A percentile compares a stretch with the other conserved stretches of the same genome.
phyloP scores from a whole-genome alignment of 1,140 invertebrate genomes.

The Heliothis virescens region DNA sequence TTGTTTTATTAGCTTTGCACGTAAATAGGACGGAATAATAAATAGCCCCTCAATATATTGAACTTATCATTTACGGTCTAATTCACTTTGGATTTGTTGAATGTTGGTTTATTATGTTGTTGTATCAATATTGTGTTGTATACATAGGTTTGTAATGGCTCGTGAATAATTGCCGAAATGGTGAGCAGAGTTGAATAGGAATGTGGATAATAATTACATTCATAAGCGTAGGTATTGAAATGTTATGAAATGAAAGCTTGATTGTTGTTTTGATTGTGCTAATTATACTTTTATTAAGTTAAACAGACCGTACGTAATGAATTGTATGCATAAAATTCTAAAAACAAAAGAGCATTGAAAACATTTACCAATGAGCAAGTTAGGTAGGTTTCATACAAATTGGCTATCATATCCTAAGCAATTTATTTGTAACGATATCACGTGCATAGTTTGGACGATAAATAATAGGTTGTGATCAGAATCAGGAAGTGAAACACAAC shows the following conservation, averaged over 20 bases:
- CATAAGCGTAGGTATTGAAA: conserved; percentile 16
- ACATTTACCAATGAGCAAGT: not conserved
- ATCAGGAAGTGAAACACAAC: conserved; percentile 34
- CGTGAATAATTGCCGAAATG: conserved; percentile 1
- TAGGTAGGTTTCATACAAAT: not conserved
- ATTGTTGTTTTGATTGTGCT: not conserved
- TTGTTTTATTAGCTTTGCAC: conserved; percentile 41
- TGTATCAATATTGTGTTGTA: conserved; percentile 33
- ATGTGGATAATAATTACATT: conserved; percentile 21
- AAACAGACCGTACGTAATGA: too few species aligned
- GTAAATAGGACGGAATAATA: conserved; percentile 42
- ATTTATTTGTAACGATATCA: conserved; percentile 7
- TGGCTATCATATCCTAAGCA: not conserved
- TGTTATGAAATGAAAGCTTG: conserved; percentile 12
- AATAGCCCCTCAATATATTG: conserved; percentile 38
- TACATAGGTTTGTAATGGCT: conserved; percentile 12
- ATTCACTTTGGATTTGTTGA: conserved; percentile 37
- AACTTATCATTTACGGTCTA: conserved; percentile 38
- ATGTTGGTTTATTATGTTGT: conserved; percentile 26
- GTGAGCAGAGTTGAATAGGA: not conserved
- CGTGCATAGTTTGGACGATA: conserved; percentile 15
- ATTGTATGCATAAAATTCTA: too few species aligned
- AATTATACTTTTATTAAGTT: too few species aligned
- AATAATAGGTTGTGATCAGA: conserved; percentile 24
- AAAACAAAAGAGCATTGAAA: too few species aligned